Evolutionary conservation across 2,113 vertebrate species (phyloP).

Genomic region (Aegotheles bennettii): DNA sequence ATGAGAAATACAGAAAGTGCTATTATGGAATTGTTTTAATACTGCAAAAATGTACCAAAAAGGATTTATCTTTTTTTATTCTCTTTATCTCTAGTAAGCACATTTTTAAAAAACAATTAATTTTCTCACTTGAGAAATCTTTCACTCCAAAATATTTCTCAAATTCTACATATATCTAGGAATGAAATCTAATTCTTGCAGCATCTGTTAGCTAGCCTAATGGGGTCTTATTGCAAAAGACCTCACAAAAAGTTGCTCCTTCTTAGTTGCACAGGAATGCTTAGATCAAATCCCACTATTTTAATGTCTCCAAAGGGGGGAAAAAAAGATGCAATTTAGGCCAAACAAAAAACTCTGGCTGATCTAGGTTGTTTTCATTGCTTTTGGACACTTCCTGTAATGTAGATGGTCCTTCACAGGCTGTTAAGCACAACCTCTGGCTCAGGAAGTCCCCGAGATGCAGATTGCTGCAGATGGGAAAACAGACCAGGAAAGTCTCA

Average conservation of each 20-base stretch:
- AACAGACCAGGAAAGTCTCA: not conserved
- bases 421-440: constrained; percentile 1
- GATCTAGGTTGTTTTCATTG: not conserved
- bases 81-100: not conserved
- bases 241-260: not conserved
- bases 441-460: not conserved
- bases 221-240: not conserved
- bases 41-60: not conserved
- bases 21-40: not conserved
- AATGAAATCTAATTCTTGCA: not conserved
- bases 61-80: not conserved
- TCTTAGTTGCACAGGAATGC: not conserved
- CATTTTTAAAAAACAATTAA: not conserved
- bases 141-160: not conserved
- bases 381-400: not conserved
- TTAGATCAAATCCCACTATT: constrained; percentile 12
- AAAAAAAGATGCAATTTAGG: not conserved
- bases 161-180: not conserved
- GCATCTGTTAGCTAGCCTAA: not conserved
- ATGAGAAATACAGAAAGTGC: not conserved
- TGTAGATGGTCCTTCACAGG: not conserved
- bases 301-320: not conserved
- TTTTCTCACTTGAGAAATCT: not conserved
- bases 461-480: not conserved
- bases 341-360: not conserved